Evolutionary conservation across 2,797 vertebrate species (phyloP), one percentile per base, ranked within the genome.

Genomic region (Lacerta viridis): DNA sequence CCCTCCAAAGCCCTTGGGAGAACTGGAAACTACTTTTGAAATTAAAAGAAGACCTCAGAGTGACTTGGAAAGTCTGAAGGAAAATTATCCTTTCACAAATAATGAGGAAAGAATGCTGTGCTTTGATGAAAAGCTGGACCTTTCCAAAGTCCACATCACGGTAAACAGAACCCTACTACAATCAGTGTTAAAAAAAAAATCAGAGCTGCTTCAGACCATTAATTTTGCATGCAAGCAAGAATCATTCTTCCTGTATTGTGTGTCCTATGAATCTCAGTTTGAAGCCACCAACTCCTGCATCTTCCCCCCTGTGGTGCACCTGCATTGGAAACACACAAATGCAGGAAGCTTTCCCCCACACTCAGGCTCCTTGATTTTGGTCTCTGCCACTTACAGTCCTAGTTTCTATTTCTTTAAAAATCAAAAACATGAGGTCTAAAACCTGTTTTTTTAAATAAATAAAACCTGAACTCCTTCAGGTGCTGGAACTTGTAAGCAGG

Each of bases 41-140:
- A 94, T 68, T 18, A 86, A 84, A 1, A 90, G 89, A 23, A 87
- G 86, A n/a, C 80, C 94, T 39, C 90, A 80, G 71, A 74, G 86
- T 36, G 97, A 96, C 7, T 36, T 91, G 5, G 96, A 90, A 36
- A 89, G 84, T 85, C 87, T 92, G 2, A 96, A 97, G 92, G 97
- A 98, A 91, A 95, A 95, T 20, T 83, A 83, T 2, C 93, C 87
- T 0, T 95, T 96, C 3, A 0, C 93, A 5, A 29, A 91, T 59
- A 93, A 91, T 80, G 93, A 94, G 17, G 77, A 4, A 20, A 84
- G 94, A 1, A 74, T 86, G 20, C 85, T 90, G 15, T 84, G 91
- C 0, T 46, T 90, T 71, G 94, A 95, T 79, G 96, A 96, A 17
- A 97, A 95, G 68, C 41, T 93, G 72, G 94, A 94, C 77, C 91